Conservation (phyloP, 2,113 vertebrate species). For the Glaucidium brasilianum region DNA sequence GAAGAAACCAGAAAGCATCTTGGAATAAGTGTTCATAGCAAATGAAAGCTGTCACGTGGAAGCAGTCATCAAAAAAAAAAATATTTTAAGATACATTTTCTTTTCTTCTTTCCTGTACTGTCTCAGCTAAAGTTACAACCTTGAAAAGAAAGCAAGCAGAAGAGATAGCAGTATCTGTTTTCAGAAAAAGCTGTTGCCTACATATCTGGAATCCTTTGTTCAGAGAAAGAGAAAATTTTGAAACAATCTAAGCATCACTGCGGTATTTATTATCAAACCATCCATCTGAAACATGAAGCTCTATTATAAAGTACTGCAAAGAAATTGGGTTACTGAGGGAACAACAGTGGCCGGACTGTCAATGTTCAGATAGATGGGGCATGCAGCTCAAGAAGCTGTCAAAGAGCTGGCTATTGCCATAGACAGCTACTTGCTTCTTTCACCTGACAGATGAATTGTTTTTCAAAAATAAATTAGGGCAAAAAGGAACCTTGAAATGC, state of each 20-base stretch:
- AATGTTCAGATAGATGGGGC: neutral
- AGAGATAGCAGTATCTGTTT: neutral
- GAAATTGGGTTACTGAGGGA: neutral
- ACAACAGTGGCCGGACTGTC: neutral
- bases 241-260: neutral
- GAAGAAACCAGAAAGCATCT: neutral
- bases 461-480: neutral
- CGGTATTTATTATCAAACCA: neutral
- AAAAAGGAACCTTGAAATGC: neutral
- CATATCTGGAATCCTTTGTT: neutral
- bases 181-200: neutral
- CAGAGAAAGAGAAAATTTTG: neutral
- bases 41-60: neutral
- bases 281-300: neutral
- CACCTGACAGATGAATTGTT: neutral
- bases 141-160: neutral
- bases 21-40: neutral
- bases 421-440: neutral
- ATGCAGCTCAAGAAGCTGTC: neutral
- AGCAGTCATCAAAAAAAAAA: neutral
- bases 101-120: neutral
- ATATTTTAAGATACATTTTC: neutral
- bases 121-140: neutral
- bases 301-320: neutral
- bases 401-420: neutral